A percentile compares a stretch with the other conserved stretches of the same genome.
These are phyloP conservation scores for Acronicta alni DNA, from an alignment of 2,888 invertebrate genomes.

Conservation along the genomic window DNA sequence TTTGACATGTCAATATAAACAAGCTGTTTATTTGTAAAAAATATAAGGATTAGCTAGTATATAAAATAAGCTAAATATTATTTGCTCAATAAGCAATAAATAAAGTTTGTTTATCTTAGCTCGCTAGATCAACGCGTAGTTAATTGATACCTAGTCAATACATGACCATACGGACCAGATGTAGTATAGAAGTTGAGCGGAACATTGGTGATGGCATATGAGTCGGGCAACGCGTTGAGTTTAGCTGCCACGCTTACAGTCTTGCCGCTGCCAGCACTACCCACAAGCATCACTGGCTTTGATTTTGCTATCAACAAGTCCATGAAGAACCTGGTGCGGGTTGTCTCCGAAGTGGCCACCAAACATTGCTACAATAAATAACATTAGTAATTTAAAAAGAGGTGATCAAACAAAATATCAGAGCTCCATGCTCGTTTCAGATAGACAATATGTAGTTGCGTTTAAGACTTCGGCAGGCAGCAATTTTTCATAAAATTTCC, in stretches of 20 bases:
- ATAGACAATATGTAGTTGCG: too few species aligned
- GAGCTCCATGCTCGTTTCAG: too few species aligned
- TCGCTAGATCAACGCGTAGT: too few species aligned
- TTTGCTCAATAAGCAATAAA: too few species aligned
- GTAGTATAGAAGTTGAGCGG: conserved; percentile 98
- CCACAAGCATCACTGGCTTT: conserved; percentile 97
- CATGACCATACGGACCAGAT: conserved; percentile 92
- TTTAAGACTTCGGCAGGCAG: too few species aligned
- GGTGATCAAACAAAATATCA: conserved; percentile 18
- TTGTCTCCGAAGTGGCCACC: conserved; percentile 97
- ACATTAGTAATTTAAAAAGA: conserved; percentile 3
- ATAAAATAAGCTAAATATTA: too few species aligned
- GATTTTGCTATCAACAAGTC: conserved; percentile 93
- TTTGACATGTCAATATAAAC: background rate
- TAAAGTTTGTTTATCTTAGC: too few species aligned
- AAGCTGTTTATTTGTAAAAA: too few species aligned
- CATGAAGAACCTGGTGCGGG: conserved; percentile 95
- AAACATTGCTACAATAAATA: conserved; percentile 91
- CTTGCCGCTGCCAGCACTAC: conserved; percentile 97
- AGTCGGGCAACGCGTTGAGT: conserved; percentile 92
- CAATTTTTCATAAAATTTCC: too few species aligned
- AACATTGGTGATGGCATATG: conserved; percentile 95
- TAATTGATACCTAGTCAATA: too few species aligned
- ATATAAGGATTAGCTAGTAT: too few species aligned
- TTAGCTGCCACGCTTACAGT: conserved; percentile 97